phyloP scores from a whole-genome alignment of 1,140 invertebrate genomes.

The Halyomorpha halys region DNA sequence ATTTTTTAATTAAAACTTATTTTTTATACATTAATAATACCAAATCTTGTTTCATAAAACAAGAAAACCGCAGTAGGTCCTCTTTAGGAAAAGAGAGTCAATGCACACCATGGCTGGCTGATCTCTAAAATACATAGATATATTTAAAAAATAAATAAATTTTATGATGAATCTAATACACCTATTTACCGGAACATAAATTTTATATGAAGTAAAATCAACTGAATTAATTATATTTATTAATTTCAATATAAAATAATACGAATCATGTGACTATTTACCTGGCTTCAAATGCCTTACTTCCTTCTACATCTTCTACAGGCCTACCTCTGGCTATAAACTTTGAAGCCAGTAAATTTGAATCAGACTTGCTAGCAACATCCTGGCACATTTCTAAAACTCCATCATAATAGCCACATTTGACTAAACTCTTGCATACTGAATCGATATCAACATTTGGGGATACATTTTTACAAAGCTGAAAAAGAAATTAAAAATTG shows the following conservation, averaged over 20 bases:
- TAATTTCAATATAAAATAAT: too few relatives aligned
- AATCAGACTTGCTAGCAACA: conserved; percentile 76
- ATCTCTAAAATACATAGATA: too few relatives aligned
- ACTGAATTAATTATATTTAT: background rate
- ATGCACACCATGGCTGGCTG: too few relatives aligned
- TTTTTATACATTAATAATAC: too few relatives aligned
- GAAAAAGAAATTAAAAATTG: conserved; percentile 25
- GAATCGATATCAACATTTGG: conserved; percentile 64
- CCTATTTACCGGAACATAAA: too few relatives aligned
- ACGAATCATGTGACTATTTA: conserved; percentile 34
- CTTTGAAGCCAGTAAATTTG: conserved; percentile 75
- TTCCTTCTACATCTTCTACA: conserved; percentile 63
- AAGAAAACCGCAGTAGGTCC: too few relatives aligned
- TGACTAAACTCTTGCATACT: conserved; percentile 65
- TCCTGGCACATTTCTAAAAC: conserved; percentile 79
- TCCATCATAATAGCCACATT: conserved; percentile 71
- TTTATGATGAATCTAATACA: too few relatives aligned
- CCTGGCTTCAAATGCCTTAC: conserved; percentile 55
- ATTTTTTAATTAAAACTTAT: too few relatives aligned
- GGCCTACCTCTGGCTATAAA: conserved; percentile 81
- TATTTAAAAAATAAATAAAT: too few relatives aligned
- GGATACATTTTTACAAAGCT: conserved; percentile 76
- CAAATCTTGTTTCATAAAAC: too few relatives aligned
- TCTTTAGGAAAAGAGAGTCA: too few relatives aligned
- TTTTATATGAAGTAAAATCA: too few relatives aligned